Conservation (phyloP, 2,888 invertebrate species). For the Rhagonycha lutea region DNA sequence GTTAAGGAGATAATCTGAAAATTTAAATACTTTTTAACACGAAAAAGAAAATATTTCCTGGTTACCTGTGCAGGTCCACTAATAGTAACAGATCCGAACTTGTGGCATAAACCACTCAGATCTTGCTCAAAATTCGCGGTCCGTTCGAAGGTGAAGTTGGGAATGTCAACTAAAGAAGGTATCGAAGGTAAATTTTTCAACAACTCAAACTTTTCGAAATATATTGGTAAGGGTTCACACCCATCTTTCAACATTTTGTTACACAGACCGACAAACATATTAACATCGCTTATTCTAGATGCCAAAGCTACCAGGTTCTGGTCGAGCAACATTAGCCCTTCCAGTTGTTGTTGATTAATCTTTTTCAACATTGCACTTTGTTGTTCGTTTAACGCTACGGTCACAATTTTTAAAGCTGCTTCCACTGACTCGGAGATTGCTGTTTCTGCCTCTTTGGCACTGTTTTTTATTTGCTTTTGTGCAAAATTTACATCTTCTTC, state of each 20-base stretch:
- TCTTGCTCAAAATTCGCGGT: conserved; percentile 46
- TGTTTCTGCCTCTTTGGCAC: conserved; percentile 44
- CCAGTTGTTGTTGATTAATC: conserved; percentile 41
- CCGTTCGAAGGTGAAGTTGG: conserved; percentile 58
- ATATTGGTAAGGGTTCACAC: conserved; percentile 35
- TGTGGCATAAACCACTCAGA: conserved; percentile 39
- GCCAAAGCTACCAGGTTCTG: conserved; percentile 52
- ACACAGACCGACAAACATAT: conserved; percentile 45
- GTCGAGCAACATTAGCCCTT: conserved; percentile 51
- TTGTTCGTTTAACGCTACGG: conserved; percentile 40
- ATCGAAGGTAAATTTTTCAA: conserved; percentile 61
- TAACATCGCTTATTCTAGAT: conserved; percentile 50
- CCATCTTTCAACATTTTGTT: conserved; percentile 39
- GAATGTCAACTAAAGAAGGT: conserved; percentile 60
- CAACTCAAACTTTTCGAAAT: conserved; percentile 41
- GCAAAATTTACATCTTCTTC: conserved; percentile 43
- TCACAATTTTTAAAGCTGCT: conserved; percentile 39
- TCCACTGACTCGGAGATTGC: conserved; percentile 44
- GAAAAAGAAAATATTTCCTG: background rate
- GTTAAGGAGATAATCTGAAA: conserved; percentile 57
- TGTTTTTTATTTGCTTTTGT: conserved; percentile 44
- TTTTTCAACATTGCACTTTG: conserved; percentile 41
- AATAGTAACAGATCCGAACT: conserved; percentile 45
- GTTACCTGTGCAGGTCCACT: conserved; percentile 50
- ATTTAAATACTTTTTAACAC: background rate